Base-by-base conservation (phyloP, 1,140 invertebrate species). In the Coptotermes formosanus region DNA sequence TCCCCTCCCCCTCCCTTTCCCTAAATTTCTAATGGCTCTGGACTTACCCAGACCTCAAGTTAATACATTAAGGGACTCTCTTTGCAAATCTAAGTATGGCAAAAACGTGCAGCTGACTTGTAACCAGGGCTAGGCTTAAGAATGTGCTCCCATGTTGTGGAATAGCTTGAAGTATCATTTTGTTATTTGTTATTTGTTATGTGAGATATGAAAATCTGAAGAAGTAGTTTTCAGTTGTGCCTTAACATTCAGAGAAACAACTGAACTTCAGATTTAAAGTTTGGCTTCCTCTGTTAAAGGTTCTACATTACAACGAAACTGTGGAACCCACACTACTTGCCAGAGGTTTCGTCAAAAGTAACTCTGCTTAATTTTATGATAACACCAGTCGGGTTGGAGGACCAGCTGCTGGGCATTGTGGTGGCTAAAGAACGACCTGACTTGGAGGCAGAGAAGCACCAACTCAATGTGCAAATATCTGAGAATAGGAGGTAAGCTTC, bases 291-390 rank as follows among this genome's bases (percentile, higher is more conserved):
- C 9, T 38, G 25, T 82, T 81, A 89, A 75, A 96, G 96, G 89
- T 94, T 99, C 87, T 99, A 98, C 89, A 97, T 99, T 82, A 98
- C 97, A n/a, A 98, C 98, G 1, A 98, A 98, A 90, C 90, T 98
- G 38, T 92, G 96, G 48, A 98, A 98, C 92, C 98, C 98, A 0
- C 97, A 98, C 91, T 98, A 98, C 89, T 89, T 98, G 86, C 97
- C 97, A 1, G 98, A 99, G 91, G 94, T 97, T 23, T 94, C 97
- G 0, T 97, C 98, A 0, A 98, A 98, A 91, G 97, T 98, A 4
- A 98, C 97, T 0, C 89, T 99, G n/a, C 91, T 99, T 7, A 99
- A 99, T 91, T 99, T 99, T 89, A 96, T 96, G 94, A 96, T 99
- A 87, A 98, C 97, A 1, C 94, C 94, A 30, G 95, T 96, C 85